phyloP scores from a whole-genome alignment of 2,888 invertebrate genomes.

The Tenthredo notha region DNA sequence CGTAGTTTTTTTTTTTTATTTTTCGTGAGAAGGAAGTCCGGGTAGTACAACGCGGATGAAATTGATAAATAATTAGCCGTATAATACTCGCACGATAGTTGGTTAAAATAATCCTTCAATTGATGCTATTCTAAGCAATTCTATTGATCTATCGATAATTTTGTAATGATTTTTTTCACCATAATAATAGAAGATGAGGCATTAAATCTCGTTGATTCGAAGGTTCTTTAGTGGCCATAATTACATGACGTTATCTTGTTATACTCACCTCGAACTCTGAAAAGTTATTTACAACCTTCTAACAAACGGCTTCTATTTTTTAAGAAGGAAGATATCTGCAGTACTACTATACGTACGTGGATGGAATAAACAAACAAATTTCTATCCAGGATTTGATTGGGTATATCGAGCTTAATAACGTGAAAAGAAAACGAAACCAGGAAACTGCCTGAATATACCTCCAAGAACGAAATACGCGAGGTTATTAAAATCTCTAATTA shows the following conservation, averaged over 20 bases:
- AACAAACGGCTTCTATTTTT: conserved; percentile 12
- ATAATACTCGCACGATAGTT: background rate
- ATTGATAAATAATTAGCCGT: conserved; percentile 13
- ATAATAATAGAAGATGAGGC: background rate
- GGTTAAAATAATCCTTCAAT: background rate
- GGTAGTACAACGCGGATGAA: background rate
- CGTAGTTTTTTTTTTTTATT: too few species aligned
- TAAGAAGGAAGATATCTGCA: background rate
- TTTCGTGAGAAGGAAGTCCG: background rate
- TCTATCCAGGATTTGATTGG: background rate
- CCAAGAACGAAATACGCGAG: background rate
- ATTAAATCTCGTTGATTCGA: conserved; percentile 21
- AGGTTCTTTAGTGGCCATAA: conserved; percentile 35
- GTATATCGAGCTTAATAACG: background rate
- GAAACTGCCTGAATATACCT: background rate
- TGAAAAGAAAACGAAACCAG: conserved; percentile 13
- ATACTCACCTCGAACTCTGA: conserved; percentile 7
- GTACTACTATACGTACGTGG: background rate
- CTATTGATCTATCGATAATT: background rate
- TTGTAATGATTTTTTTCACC: background rate
- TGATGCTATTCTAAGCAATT: background rate
- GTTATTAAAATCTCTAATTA: background rate
- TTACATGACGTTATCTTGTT: conserved; percentile 41
- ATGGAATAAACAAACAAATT: conserved; percentile 1
- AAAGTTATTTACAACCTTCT: background rate